These are phyloP conservation scores for Pseudopodoces humilis DNA, from an alignment of 2,113 vertebrate species.

Conservation along the genomic window DNA sequence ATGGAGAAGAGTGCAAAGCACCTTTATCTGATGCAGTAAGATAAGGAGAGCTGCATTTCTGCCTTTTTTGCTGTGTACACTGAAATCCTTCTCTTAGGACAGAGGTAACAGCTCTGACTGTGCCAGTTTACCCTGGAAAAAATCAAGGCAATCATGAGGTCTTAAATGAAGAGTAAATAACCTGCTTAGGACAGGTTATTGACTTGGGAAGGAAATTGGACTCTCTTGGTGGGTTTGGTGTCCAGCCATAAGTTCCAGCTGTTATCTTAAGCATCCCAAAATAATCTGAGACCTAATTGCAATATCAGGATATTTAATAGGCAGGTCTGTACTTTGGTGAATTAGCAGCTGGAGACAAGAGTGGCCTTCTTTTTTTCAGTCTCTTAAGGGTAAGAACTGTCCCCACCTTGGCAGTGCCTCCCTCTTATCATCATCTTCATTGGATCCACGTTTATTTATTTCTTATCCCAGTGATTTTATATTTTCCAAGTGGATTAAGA, in stretches of 20 bases:
- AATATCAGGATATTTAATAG: neutral
- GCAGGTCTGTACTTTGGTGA: neutral
- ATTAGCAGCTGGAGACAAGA: neutral
- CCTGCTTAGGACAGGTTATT: neutral
- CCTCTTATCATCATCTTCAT: fast-evolving
- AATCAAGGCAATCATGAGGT: neutral
- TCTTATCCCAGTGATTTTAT: neutral
- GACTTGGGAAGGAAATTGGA: neutral
- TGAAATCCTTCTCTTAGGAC: neutral
- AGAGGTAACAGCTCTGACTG: neutral
- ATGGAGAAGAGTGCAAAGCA: neutral
- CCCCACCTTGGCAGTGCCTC: neutral
- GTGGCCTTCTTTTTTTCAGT: neutral
- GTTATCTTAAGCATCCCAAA: neutral
- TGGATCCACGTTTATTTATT: neutral
- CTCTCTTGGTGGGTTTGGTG: neutral
- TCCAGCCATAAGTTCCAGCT: neutral
- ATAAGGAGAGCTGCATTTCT: neutral
- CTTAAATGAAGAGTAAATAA: neutral
- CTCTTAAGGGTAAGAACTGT: neutral
- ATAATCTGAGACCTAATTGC: neutral
- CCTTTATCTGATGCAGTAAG: neutral
- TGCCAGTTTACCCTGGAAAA: neutral
- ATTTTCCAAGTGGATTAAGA: neutral
- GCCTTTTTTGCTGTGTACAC: neutral